Conservation (phyloP, 1,140 invertebrate species). For the Papilio polyxenes region DNA sequence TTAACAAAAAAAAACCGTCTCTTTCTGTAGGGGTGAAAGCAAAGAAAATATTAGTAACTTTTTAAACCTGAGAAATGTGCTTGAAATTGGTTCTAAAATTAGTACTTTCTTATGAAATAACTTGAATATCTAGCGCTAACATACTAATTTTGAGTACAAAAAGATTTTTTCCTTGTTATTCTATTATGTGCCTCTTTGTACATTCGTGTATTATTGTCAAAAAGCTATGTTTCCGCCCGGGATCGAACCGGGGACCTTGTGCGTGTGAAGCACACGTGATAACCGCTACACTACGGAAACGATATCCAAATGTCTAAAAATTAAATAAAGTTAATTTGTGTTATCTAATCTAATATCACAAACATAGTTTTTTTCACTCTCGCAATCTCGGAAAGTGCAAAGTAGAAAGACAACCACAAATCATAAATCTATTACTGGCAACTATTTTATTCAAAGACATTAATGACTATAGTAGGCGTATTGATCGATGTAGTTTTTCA, state of each 20-base stretch:
- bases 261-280: slow-evolving; percentile 26
- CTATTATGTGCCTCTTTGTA: too few species aligned
- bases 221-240: slow-evolving; percentile 33
- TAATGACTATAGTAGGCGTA: background rate
- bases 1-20: too few species aligned
- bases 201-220: background rate
- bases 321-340: background rate
- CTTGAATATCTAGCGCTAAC: too few species aligned
- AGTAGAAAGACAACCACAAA: background rate
- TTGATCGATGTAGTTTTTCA: slow-evolving; percentile 13
- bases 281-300: slow-evolving; percentile 27
- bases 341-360: background rate
- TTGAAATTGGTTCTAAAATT: too few species aligned
- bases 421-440: background rate
- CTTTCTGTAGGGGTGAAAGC: too few species aligned
- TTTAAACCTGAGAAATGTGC: too few species aligned
- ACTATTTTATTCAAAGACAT: background rate
- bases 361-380: background rate
- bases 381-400: background rate
- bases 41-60: too few species aligned
- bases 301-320: background rate
- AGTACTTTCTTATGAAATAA: too few species aligned
- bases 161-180: too few species aligned
- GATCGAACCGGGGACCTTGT: slow-evolving; percentile 36
- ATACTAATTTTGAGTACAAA: too few species aligned